phyloP scores from a whole-genome alignment of 2,797 vertebrate genomes.

The Chanos chanos region DNA sequence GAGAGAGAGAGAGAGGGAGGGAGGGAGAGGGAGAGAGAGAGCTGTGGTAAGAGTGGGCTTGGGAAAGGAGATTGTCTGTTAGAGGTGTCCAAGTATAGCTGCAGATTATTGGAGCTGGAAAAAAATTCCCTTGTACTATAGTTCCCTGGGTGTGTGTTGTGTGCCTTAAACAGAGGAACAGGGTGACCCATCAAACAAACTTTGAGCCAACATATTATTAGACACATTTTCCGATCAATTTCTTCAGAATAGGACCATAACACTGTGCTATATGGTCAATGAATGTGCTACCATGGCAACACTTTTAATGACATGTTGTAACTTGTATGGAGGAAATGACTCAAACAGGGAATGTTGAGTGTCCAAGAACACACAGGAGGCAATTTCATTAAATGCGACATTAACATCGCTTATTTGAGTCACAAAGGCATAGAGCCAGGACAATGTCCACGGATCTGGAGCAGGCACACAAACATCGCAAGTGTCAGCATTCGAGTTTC shows the following conservation, averaged over 20 bases:
- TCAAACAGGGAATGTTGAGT: too few relatives aligned
- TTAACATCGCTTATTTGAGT: too few relatives aligned
- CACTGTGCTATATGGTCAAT: too few relatives aligned
- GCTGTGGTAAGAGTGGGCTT: slow-evolving; percentile 53
- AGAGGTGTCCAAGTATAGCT: slow-evolving; percentile 36
- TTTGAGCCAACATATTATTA: background rate
- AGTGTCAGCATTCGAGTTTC: too few relatives aligned
- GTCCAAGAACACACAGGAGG: too few relatives aligned
- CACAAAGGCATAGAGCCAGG: too few relatives aligned
- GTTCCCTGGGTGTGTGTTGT: too few relatives aligned
- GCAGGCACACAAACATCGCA: too few relatives aligned
- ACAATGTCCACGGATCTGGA: too few relatives aligned
- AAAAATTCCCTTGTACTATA: too few relatives aligned
- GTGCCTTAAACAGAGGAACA: slow-evolving; percentile 5
- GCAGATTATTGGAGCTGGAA: background rate
- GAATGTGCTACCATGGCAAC: slow-evolving; percentile 7
- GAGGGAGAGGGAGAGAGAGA: slow-evolving; percentile 42
- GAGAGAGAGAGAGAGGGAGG: slow-evolving; percentile 25
- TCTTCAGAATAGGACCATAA: too few relatives aligned
- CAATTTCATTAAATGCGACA: too few relatives aligned
- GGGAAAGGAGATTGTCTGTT: slow-evolving; percentile 35
- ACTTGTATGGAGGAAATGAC: background rate
- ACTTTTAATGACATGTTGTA: background rate
- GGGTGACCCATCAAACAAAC: slow-evolving; percentile 15
- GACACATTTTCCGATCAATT: slow-evolving; percentile 13